Base-by-base conservation (phyloP, 2,797 vertebrate genomes). In the Chromis chromis region DNA sequence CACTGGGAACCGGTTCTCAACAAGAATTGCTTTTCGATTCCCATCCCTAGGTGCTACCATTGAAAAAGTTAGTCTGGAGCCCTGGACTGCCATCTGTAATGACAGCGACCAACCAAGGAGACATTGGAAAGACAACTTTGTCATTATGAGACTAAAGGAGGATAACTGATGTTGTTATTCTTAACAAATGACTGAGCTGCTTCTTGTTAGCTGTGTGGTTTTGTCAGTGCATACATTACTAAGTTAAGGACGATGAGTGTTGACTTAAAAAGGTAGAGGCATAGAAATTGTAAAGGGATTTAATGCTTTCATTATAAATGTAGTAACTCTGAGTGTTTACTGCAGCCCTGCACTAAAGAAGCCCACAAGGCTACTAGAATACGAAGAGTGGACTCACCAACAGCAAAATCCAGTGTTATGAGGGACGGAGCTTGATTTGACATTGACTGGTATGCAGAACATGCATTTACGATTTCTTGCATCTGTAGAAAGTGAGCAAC, bases 401-500 rank as follows among this genome's bases (percentile, higher is more conserved):
- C 83, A 4, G 65, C 17, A 0, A 92, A 82, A 64, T 92, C 54
- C 0, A 90, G 70, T 11, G 85, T 89, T 3, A 91, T 27, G 0
- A 91, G 36, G 28, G 84, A 83, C 17, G 89, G 70, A 6, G 79
- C n/a, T 0, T 93, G 84, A 50, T 70, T 90, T 0, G 96, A 70
- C 8, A 98, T 91, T 0, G 96, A 95, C 85, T 96, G 97, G 81
- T 97, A 96, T 0, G 97, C 94, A 0, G 96, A 95, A 87, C 97
- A 99, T 22, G 97, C 97, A 0, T 94, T 96, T 72, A 98, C 90
- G 0, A 99, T 94, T 86, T 99, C 97, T 85, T 97, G 96, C 96
- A 99, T 98, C 88, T 98, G 97, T 42, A 99, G 95, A 84, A 99
- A 99, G 46, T 96, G 96, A 0, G 97, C 98, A 65, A 99, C 98